Evolutionary conservation across 2,888 invertebrate genomes (phyloP), one percentile per base, ranked within the genome.

Genomic region (Mallateleia sp.): DNA sequence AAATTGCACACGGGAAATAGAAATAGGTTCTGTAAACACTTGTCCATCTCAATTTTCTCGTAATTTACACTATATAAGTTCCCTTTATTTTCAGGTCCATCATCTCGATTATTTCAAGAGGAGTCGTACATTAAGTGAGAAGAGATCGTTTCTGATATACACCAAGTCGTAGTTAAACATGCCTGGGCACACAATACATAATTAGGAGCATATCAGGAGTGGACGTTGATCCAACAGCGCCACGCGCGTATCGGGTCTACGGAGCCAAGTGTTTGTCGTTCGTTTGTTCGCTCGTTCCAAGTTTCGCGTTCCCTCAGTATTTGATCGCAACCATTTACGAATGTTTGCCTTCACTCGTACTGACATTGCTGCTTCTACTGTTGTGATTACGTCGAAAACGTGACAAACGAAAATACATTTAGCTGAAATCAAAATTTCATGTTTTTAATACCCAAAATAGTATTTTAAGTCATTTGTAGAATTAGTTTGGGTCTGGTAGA

Each of bases 181-280:
- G 69, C 80, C 56, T 75, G 75, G 85, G 64, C 85, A 85, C 62
- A 85, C 85, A 85, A 80, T 62, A 69, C 75, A 85, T 93, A 93
- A 93, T 93, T 93, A 93, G 92, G 91, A 89, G 90, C 90, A 89
- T 88, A 89, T 88, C 90, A 86, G 89, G 67, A 87, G 89, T 88
- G 89, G 90, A 91, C 90, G 89, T 85, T 88, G 90, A 90, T 87
- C 87, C 85, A 89, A 85, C 88, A 88, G 84, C 66, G 91, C 91
- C 91, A 92, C 92, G 91, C 91, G 91, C 75, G 82, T 83, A 83
- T 85, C 85, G 74, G 71, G 66, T 72, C 67, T 20, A 32, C 66
- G 50, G 24, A 78, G 87, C 74, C 85, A 75, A 89, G 89, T 89
- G 89, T 88, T 89, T 89, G 89, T 85, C 87, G 62, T 82, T 62